Percentiles rank a stretch among this genome's conserved stretches.
Evolutionary conservation across 1,140 invertebrate species (phyloP).

Genomic region (Orchestia grillus): DNA sequence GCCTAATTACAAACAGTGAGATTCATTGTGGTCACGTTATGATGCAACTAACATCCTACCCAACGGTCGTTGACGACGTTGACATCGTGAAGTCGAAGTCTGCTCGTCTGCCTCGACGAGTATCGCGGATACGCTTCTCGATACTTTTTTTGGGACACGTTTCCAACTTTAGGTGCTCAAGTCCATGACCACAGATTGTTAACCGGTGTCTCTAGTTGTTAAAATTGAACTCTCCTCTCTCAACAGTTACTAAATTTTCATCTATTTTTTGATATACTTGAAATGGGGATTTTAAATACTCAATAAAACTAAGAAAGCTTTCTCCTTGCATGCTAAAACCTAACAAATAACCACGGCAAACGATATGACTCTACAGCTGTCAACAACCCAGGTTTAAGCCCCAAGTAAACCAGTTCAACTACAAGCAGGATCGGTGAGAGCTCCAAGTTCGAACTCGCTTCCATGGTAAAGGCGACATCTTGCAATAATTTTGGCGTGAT

Average conservation of each 20-base stretch:
- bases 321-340: neutral
- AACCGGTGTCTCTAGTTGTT: neutral
- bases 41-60: neutral
- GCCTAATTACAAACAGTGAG: neutral
- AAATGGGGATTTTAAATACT: neutral
- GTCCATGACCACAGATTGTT: neutral
- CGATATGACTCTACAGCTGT: neutral
- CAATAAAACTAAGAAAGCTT: neutral
- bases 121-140: neutral
- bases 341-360: neutral
- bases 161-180: neutral
- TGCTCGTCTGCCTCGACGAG: neutral
- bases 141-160: neutral
- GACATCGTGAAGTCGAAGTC: neutral
- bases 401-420: neutral
- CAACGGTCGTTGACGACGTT: neutral
- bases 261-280: neutral
- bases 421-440: neutral
- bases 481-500: neutral
- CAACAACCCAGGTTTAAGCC: neutral
- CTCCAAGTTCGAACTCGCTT: neutral
- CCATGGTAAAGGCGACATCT: neutral
- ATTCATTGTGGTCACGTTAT: neutral
- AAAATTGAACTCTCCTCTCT: neutral
- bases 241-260: neutral